These are phyloP conservation scores for Masnerella sp. DNA, from an alignment of 2,888 invertebrate genomes.

Conservation along the genomic window DNA sequence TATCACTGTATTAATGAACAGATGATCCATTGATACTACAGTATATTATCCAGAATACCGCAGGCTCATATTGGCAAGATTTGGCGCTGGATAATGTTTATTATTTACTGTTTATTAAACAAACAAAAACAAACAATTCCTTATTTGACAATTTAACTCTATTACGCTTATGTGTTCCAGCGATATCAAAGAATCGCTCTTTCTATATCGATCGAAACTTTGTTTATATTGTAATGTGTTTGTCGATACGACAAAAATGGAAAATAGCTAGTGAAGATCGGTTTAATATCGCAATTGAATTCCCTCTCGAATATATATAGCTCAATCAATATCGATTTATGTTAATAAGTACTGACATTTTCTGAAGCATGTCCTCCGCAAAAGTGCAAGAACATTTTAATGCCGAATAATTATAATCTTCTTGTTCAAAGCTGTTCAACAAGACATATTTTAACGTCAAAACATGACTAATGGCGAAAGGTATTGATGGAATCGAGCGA, in stretches of 20 bases:
- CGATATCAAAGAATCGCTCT: too few species aligned
- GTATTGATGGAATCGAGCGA: constrained; percentile 10
- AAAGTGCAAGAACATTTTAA: constrained; percentile 36
- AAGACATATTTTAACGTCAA: constrained; percentile 24
- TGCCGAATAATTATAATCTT: constrained; percentile 30
- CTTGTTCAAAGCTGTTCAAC: constrained; percentile 13
- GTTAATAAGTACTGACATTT: constrained; percentile 36
- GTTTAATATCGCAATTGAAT: constrained; percentile 21
- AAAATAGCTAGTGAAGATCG: constrained; percentile 16
- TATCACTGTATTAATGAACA: too few species aligned
- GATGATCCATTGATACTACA: too few species aligned
- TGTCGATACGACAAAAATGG: constrained; percentile 24
- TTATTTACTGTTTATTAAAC: too few species aligned
- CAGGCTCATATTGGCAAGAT: too few species aligned
- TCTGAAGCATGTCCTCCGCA: constrained; percentile 23
- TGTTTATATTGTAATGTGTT: too few species aligned
- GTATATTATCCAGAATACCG: too few species aligned
- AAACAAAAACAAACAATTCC: too few species aligned
- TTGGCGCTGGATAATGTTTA: too few species aligned
- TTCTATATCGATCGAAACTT: too few species aligned
- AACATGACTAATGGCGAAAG: constrained; percentile 17
- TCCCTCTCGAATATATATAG: constrained; percentile 24
- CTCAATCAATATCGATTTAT: constrained; percentile 48
- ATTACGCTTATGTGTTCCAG: too few species aligned
- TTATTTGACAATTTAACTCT: too few species aligned